Conservation (phyloP, 1,140 invertebrate species). For the Rhagoletis pomonella region DNA sequence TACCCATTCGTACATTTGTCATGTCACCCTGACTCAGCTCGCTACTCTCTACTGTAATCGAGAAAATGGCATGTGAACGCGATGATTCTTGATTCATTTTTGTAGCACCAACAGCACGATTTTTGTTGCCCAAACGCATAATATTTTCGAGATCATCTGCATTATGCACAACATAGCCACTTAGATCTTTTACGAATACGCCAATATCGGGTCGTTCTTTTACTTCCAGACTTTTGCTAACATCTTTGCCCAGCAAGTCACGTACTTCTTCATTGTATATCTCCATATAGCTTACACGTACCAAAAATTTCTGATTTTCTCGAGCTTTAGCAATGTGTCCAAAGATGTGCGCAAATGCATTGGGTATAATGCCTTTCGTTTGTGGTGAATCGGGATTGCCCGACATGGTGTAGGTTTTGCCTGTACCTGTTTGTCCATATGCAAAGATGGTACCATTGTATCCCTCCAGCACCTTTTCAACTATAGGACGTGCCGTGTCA, state of each 20-base stretch:
- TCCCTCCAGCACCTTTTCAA: conserved; percentile 94
- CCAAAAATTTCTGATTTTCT: conserved; percentile 85
- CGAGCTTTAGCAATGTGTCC: conserved; percentile 89
- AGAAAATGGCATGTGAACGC: conserved; percentile 98
- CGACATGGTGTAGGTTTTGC: conserved; percentile 98
- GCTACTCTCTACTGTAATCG: conserved; percentile 97
- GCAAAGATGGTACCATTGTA: conserved; percentile 98
- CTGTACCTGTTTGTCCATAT: conserved; percentile 97
- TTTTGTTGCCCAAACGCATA: conserved; percentile 92
- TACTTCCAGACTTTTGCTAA: conserved; percentile 83
- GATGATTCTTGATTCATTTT: conserved; percentile 99
- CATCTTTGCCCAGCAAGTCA: conserved; percentile 90
- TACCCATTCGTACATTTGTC: conserved; percentile 83
- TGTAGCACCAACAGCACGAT: conserved; percentile 88
- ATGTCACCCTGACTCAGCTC: conserved; percentile 83
- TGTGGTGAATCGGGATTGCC: conserved; percentile 88
- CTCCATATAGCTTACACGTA: conserved; percentile 94
- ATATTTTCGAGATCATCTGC: conserved; percentile 92
- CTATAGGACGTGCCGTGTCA: conserved; percentile 93
- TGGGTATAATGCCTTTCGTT: conserved; percentile 93
- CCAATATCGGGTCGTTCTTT: conserved; percentile 90
- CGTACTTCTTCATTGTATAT: conserved; percentile 97
- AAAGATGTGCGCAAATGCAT: conserved; percentile 98
- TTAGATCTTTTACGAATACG: conserved; percentile 95
- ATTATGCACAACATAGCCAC: conserved; percentile 89